Base-by-base conservation (phyloP, 2,797 vertebrate genomes). In the Etheostoma nigrum region DNA sequence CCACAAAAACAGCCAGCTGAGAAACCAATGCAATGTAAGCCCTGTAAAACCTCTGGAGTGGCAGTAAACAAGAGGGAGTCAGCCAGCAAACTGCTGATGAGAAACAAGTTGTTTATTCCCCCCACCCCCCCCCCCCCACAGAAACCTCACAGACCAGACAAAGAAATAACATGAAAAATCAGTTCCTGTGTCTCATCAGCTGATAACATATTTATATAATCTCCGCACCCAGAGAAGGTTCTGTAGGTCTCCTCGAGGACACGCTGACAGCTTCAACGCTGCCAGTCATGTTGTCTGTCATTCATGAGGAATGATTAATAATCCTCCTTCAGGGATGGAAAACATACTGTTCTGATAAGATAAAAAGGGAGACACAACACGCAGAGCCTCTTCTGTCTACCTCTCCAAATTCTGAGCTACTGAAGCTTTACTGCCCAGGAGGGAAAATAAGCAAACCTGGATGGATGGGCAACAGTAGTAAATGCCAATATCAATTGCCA, bases 361-460 rank as follows among this genome's bases (percentile, higher is more conserved):
- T 65, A 69, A 40, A 40, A 23, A 71, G 27, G 5, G 51, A 80
- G n/a, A 85, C 67, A 25, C 57, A 63, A 80, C 60, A 66, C 36
- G 52, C 51, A 58, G 57, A 67, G 67, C 18, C 5, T 51, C 25
- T 54, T 40, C 63, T 48, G 18, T 53, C 40, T 36, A 48, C 42
- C 33, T 45, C 72, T 52, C 6, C 52, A 55, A 65, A 72, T 42
- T 73, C 66, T 67, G 42, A 52, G 52, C 61, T 67, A 13, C 72
- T 51, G 45, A 44, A 54, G 64, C 62, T 67, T 23, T 61, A 27
- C 57, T 57, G 19, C 44, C 11, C 30, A n/a, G 19, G 40, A 55
- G 13, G 45, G n/a, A 16, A 57, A 30, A 63, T 3, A 49, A 74
- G 58, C 18, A 33, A 54, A 30, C 30, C 30, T 30, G 0, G 0